Evolutionary conservation across 2,797 vertebrate genomes (phyloP).

Genomic region (Intellagama lesueurii): DNA sequence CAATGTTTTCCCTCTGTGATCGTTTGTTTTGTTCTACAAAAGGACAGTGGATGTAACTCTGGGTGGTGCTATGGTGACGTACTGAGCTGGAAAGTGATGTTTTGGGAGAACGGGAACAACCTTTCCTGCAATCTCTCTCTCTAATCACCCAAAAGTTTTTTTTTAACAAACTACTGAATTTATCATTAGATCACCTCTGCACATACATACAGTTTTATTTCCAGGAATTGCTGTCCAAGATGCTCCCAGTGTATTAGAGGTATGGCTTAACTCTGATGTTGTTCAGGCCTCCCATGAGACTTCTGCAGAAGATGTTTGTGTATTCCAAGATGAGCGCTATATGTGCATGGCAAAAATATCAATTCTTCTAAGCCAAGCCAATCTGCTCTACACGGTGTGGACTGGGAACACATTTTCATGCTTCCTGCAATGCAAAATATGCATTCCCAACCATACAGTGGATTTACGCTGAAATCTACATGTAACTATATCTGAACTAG

Average conservation of each 20-base stretch:
- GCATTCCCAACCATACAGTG: neutral
- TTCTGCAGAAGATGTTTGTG: neutral
- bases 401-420: neutral
- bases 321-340: neutral
- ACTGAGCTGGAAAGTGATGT: neutral
- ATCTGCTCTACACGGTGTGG: neutral
- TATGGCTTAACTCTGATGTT: neutral
- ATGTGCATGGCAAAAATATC: neutral
- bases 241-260: neutral
- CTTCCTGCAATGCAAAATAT: neutral
- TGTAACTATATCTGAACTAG: neutral
- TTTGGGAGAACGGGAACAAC: neutral
- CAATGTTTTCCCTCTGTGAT: neutral
- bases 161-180: neutral
- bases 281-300: neutral
- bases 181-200: neutral
- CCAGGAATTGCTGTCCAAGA: neutral
- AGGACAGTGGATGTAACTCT: no score
- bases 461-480: neutral
- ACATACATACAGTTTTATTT: neutral
- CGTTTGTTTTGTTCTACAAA: no score
- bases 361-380: neutral
- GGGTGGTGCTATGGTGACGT: no score
- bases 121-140: neutral
- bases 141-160: neutral